phyloP scores from a whole-genome alignment of 2,888 invertebrate species.

The Coleophora deauratella region DNA sequence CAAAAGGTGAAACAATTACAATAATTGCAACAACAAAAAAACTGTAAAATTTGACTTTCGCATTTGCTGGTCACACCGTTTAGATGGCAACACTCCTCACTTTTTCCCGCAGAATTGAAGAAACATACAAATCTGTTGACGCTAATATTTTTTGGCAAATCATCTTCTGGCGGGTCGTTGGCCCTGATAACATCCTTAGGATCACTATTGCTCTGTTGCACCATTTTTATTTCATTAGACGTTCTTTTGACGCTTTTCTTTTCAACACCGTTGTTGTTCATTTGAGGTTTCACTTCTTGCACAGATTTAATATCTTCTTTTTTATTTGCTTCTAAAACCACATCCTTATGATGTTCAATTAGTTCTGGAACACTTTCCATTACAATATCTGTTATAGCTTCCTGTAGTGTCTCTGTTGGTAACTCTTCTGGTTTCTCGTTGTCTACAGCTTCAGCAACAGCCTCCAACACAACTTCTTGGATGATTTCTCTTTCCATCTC shows the following conservation, averaged over 20 bases:
- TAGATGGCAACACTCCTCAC: slow-evolving; percentile 18
- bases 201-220: slow-evolving; percentile 37
- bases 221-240: slow-evolving; percentile 65
- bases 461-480: slow-evolving; percentile 5
- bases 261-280: slow-evolving; percentile 32
- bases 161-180: slow-evolving; percentile 64
- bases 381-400: slow-evolving; percentile 18
- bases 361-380: slow-evolving; percentile 10
- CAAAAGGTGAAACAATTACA: background rate
- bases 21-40: slow-evolving; percentile 24
- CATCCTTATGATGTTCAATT: slow-evolving; percentile 6
- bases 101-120: slow-evolving; percentile 64
- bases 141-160: slow-evolving; percentile 63
- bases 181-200: slow-evolving; percentile 62
- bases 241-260: slow-evolving; percentile 32
- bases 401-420: slow-evolving; percentile 5
- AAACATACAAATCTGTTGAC: slow-evolving; percentile 68
- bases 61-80: background rate
- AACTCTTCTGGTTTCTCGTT: slow-evolving; percentile 7
- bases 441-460: background rate
- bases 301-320: too few species aligned
- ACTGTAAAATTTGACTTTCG: slow-evolving; percentile 14
- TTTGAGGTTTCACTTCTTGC: slow-evolving; percentile 7
- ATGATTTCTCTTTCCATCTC: background rate
- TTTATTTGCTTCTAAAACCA: slow-evolving; percentile 3